These are phyloP conservation scores for Dolichoris vasculosae DNA, from an alignment of 1,140 invertebrate species.

Conservation along the genomic window DNA sequence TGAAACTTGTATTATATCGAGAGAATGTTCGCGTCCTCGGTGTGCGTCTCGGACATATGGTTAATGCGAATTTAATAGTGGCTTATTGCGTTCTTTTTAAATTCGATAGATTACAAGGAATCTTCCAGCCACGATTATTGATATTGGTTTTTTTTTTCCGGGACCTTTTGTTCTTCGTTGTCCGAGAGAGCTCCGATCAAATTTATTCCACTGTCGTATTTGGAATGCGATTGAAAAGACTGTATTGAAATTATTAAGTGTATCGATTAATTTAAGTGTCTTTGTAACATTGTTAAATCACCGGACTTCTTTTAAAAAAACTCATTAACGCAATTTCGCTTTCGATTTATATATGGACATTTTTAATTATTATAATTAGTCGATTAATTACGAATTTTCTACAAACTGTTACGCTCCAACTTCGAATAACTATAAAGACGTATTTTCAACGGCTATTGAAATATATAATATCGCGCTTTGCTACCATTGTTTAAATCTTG, in stretches of 20 bases:
- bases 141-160: not conserved
- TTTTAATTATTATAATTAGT: constrained; percentile 5
- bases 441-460: too few relatives aligned
- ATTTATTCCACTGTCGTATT: not conserved
- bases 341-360: constrained; percentile 3
- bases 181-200: not conserved
- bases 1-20: not conserved
- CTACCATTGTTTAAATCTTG: too few relatives aligned
- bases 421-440: not conserved
- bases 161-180: not conserved
- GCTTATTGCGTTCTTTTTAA: not conserved
- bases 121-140: not conserved
- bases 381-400: not conserved
- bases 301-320: not conserved
- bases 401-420: not conserved
- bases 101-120: not conserved
- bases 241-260: constrained; percentile 7
- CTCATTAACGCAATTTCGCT: not conserved
- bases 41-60: not conserved
- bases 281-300: not conserved
- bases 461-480: too few relatives aligned
- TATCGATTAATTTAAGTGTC: constrained; percentile 20
- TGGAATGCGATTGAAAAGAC: not conserved
- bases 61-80: not conserved
- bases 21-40: not conserved